Evolutionary conservation across 2,797 vertebrate genomes (phyloP).

Genomic region (Heteromormyrus szaboi): DNA sequence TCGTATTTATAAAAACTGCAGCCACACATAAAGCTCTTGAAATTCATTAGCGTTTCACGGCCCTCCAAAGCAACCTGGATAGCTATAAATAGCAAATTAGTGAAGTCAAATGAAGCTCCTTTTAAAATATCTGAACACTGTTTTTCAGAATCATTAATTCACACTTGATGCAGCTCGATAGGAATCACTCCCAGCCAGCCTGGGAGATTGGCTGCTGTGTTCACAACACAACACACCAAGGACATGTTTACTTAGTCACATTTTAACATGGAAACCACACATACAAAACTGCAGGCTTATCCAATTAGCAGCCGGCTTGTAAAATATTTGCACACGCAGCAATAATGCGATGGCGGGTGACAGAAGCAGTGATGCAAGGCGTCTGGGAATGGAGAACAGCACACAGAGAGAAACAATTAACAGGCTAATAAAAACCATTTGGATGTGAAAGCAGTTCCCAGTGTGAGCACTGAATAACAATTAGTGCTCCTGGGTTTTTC

Average conservation of each 20-base stretch:
- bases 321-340: background rate
- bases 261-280: background rate
- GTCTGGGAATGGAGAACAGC: background rate
- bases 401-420: slow-evolving; percentile 1
- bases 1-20: background rate
- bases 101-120: background rate
- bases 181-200: background rate
- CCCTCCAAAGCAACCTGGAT: background rate
- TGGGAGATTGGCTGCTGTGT: slow-evolving; percentile 1
- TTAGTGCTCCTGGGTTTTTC: background rate
- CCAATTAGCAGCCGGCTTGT: background rate
- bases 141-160: slow-evolving; percentile 20
- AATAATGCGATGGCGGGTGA: background rate
- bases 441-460: background rate
- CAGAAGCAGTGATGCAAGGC: background rate
- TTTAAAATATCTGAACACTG: background rate
- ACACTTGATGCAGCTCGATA: background rate
- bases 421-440: background rate
- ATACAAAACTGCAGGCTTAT: background rate
- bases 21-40: background rate
- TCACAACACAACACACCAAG: background rate
- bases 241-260: background rate
- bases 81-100: background rate
- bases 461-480: background rate
- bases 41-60: background rate